Evolutionary conservation across 2,797 vertebrate genomes (phyloP), one percentile per base, ranked within the genome.

Genomic region (Sylvilagus floridanus): DNA sequence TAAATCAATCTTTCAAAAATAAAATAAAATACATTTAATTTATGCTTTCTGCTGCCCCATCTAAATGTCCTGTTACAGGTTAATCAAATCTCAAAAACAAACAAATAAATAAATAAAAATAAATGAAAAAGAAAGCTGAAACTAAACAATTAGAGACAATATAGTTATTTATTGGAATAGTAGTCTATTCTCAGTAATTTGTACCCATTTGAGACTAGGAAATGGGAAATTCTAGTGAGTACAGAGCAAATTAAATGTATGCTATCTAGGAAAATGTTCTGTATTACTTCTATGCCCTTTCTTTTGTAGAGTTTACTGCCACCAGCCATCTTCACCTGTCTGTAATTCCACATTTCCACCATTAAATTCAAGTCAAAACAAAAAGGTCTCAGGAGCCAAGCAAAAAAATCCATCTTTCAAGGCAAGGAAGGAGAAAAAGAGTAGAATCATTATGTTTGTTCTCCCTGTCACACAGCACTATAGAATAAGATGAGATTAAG

Each of bases 401-500:
- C 22, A 68, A 62, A 92, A 92, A 19, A 57, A 28, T 63, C 52
- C 63, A 35, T 47, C 32, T 93, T 91, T 66, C 12, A 87, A 82
- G 62, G 6, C 8, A 72, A 91, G 30, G 35, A 47, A 66, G 77
- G 21, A 93, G 37, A n/a, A 65, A 68, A 78, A 81, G 4, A 12
- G 6, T 79, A 21, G 10, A 88, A 37, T 77, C 14, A 7, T 68
- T 50, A 28, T 68, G 10, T 21, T 35, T 66, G 75, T 78, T 30
- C 37, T 85, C n/a, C 24, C 3, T 90, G 28, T 92, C 84, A 88
- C 60, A 81, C 63, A 91, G 66, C 32, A 84, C 69, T 57, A 77
- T 73, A 92, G 75, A 79, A 81, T 71, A 92, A 82, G 72, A 91
- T 50, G 79, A 26, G 28, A 73, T 87, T 95, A 73, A 88, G 42